Conservation (phyloP, 1,140 invertebrate species). For the Drosophila ercepeae region DNA sequence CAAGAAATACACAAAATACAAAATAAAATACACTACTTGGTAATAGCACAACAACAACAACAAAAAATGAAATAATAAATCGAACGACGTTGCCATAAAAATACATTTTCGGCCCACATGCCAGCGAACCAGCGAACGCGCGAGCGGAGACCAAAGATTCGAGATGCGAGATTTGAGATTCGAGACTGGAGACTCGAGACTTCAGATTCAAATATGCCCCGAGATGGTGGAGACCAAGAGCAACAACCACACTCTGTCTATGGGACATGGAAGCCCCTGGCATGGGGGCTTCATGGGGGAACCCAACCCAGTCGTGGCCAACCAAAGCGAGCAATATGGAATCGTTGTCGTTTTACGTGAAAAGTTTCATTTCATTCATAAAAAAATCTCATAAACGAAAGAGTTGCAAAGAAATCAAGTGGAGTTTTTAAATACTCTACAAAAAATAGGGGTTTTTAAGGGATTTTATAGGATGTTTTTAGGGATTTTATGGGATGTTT, state of each 20-base stretch:
- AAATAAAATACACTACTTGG: not conserved
- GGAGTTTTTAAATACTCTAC: not conserved
- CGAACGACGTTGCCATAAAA: slow-evolving; percentile 74
- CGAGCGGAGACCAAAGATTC: slow-evolving; percentile 48
- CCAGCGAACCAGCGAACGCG: slow-evolving; percentile 29
- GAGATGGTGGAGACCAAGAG: slow-evolving; percentile 45
- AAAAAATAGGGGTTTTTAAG: not conserved
- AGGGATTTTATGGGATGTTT: too few relatives aligned
- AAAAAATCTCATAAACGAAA: slow-evolving; percentile 54
- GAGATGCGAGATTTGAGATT: slow-evolving; percentile 50
- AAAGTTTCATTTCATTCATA: slow-evolving; percentile 79
- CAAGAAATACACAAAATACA: slow-evolving; percentile 32
- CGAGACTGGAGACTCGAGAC: slow-evolving; percentile 34
- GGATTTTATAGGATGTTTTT: too few relatives aligned
- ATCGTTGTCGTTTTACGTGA: slow-evolving; percentile 70
- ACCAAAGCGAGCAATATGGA: slow-evolving; percentile 36
- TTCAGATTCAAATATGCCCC: slow-evolving; percentile 76
- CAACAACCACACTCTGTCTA: slow-evolving; percentile 16
- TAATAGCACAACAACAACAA: slow-evolving; percentile 15
- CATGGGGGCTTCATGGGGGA: slow-evolving; percentile 33
- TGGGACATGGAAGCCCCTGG: slow-evolving; percentile 63
- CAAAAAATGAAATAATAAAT: slow-evolving; percentile 45
- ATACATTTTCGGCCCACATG: slow-evolving; percentile 79
- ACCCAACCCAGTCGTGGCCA: slow-evolving; percentile 8
- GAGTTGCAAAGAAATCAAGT: not conserved